phyloP scores from a whole-genome alignment of 2,113 vertebrate genomes.

The Synodontis membranacea region DNA sequence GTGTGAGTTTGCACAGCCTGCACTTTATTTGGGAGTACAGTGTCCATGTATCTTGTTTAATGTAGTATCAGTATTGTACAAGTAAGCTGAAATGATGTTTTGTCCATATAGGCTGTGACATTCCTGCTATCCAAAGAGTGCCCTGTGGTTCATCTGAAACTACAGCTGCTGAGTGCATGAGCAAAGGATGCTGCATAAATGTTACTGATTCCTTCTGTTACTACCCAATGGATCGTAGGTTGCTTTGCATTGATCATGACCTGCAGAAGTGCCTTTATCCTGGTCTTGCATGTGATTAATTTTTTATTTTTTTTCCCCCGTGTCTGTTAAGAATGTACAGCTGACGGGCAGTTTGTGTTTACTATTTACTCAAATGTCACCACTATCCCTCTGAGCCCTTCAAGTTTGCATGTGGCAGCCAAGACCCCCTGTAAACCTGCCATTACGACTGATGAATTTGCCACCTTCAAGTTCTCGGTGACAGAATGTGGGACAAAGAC shows the following conservation, averaged over 20 bases:
- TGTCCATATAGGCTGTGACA: conserved; percentile 61
- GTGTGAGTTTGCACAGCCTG: background rate
- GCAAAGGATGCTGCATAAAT: conserved; percentile 65
- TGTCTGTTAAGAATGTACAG: conserved; percentile 64
- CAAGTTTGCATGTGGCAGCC: conserved; percentile 55
- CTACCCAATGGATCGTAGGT: conserved; percentile 70
- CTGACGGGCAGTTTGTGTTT: conserved; percentile 69
- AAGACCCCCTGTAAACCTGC: conserved; percentile 60
- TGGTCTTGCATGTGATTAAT: background rate
- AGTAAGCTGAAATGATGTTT: background rate
- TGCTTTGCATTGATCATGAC: background rate
- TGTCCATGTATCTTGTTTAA: background rate
- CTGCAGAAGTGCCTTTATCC: background rate
- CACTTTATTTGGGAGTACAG: background rate
- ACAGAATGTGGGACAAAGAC: conserved; percentile 66
- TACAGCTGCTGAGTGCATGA: conserved; percentile 43
- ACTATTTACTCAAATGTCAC: conserved; percentile 52
- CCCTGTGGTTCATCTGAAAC: conserved; percentile 47
- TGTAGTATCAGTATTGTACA: background rate
- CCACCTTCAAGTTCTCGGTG: conserved; percentile 71
- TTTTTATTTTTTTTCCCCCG: background rate
- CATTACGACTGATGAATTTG: conserved; percentile 55
- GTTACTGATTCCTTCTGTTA: conserved; percentile 51
- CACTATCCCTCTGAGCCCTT: conserved; percentile 55
- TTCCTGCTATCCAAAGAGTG: conserved; percentile 49